Evolutionary conservation across 2,888 invertebrate genomes (phyloP).

Genomic region (Drosophila leonis): DNA sequence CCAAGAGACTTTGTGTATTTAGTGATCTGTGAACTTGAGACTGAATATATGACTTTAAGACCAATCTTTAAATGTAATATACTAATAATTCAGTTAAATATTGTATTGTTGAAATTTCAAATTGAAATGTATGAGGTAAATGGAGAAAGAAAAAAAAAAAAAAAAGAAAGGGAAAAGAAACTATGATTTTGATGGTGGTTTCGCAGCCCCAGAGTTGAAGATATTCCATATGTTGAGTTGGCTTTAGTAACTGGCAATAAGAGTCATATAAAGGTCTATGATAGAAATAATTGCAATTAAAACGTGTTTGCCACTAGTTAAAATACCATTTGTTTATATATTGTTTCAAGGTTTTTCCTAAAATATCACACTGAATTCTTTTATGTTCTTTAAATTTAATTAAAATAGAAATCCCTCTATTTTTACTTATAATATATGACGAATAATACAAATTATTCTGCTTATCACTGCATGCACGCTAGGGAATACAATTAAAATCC

Average conservation of each 20-base stretch:
- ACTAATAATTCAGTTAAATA: background rate
- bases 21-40: background rate
- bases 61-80: background rate
- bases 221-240: conserved; percentile 1
- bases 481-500: conserved; percentile 15
- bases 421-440: background rate
- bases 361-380: background rate
- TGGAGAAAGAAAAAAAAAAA: no score
- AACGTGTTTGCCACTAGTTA: background rate
- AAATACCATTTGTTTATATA: no score
- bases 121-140: background rate
- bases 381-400: background rate
- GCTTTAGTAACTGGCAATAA: background rate
- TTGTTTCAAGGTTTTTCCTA: no score
- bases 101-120: background rate
- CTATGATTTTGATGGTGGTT: no score
- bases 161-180: no score
- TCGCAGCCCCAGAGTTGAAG: background rate
- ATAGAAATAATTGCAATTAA: background rate
- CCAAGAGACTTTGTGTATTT: background rate
- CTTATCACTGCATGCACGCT: conserved; percentile 24
- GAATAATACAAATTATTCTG: conserved; percentile 1
- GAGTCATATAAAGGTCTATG: background rate
- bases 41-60: background rate
- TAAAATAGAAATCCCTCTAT: background rate